Evolutionary conservation across 2,888 invertebrate species (phyloP), one percentile per base, ranked within the genome.

Genomic region (Byasa hedistus): DNA sequence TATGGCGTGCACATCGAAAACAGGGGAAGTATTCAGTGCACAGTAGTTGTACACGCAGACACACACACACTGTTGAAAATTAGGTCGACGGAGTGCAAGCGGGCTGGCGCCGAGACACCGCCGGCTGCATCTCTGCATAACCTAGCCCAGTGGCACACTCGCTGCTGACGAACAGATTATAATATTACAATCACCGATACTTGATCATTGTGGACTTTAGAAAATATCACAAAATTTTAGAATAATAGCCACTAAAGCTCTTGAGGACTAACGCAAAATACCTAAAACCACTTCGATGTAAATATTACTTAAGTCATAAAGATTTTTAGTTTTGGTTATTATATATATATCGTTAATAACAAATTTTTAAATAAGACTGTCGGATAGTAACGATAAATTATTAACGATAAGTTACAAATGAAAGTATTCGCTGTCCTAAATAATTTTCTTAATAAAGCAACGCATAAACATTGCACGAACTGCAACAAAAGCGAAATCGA

Each of bases 51-150:
- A 52, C 61, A 73, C 72, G 54, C 71, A 72, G 51, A n/a, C n/a
- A n/a, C n/a, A n/a, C n/a, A n/a, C n/a, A 70, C 72, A 69, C 79
- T 78, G 71, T 73, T 71, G 69, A 70, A 77, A 86, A 84, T 82
- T 85, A 77, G 86, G 85, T 86, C 86, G 82, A 65, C 72, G 76
- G 52, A 61, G 61, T 61, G 61, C 72, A 72, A 21, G 21, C 52
- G 52, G 52, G 74, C 76, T 76, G 77, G 86, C 87, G 87, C 84
- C 83, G 83, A 69, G 36, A 54, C 55, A 10, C 12, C 61, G 61
- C 56, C 44, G 44, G n/a, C 39, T 24, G 62, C 24, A 24, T 19
- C 21, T 48, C 17, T 10, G 48, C 10, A 4, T 44, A 44, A 19
- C 19, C 44, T 44, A 44, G 44, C 44, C 44, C 17, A 19, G 44